These are phyloP conservation scores for Temnothorax curvispinosus DNA, from an alignment of 1,140 invertebrate species.

Conservation along the genomic window DNA sequence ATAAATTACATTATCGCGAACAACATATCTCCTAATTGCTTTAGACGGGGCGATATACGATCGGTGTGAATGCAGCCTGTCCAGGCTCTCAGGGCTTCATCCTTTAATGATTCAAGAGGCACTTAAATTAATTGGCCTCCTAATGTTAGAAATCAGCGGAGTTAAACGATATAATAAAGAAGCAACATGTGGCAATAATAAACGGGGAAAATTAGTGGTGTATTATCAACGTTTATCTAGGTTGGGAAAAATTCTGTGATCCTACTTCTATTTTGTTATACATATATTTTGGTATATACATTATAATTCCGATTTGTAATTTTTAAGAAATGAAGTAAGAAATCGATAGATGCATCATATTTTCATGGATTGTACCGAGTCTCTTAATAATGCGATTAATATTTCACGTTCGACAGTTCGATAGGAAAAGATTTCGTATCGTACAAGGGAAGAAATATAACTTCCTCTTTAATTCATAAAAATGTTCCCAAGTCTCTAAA, in stretches of 20 bases:
- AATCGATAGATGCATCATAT: not conserved
- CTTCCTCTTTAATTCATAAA: too few relatives aligned
- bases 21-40: not conserved
- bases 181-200: not conserved
- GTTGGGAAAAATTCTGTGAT: not conserved
- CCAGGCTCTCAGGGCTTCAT: not conserved
- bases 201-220: not conserved
- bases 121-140: constrained; percentile 47
- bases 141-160: constrained; percentile 15
- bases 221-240: constrained; percentile 16
- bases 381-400: constrained; percentile 11
- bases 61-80: not conserved
- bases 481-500: too few relatives aligned
- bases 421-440: not conserved
- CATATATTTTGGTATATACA: not conserved
- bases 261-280: not conserved
- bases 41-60: not conserved
- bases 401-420: not conserved
- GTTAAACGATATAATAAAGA: constrained; percentile 34
- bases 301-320: not conserved
- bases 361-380: not conserved
- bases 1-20: not conserved
- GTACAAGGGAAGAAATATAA: not conserved
- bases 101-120: constrained; percentile 11
- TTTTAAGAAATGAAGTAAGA: not conserved